Evolutionary conservation across 2,113 vertebrate genomes (phyloP), one percentile per base, ranked within the genome.

Genomic region (Zingel zingel): DNA sequence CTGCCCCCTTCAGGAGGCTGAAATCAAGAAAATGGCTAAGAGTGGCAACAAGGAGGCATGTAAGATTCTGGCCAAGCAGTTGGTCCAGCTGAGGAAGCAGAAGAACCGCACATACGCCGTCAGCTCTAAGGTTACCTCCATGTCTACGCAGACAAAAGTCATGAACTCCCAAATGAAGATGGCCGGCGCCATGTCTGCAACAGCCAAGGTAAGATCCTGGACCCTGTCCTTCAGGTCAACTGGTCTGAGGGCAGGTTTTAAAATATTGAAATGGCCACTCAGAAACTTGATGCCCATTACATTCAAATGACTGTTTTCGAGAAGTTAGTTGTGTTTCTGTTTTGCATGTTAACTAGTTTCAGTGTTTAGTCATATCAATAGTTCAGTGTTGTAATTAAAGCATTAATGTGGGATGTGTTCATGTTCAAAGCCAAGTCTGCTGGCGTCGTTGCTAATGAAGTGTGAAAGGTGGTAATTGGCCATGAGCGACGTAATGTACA

Each of bases 81-180:
- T 99, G 25, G 97, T 99, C 12, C 97, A 99, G 67, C 90, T 99
- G 63, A 91, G 97, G 85, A 99, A 98, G 89, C 98, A 99, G 93
- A 99, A 98, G 71, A 98, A 96, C 75, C 94, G 98, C 83, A 99
- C 98, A 0, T 99, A 98, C 0, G 97, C 98, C 1, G 98, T 99
- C 65, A 99, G 98, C 94, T 99, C 98, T 48, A 99, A 99, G 91
- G 98, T 99, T 81, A 99, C 97, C 30, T 99, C 97, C 76, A 99
- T 99, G 98, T 97, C 97, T 0, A 98, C 97, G 12, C 97, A 99
- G 87, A 97, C 98, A 0, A 98, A 99, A 87, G 94, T 99, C 87
- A 99, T 99, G 98, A 99, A 97, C 92, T 99, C 98, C n/a, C 98
- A 99, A 91, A 98, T 99, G 97, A 99, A 99, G 94, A 99, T 99